Evolutionary conservation across 2,797 vertebrate genomes (phyloP), one percentile per base, ranked within the genome.

Genomic region (Basileuterus tristriatus): DNA sequence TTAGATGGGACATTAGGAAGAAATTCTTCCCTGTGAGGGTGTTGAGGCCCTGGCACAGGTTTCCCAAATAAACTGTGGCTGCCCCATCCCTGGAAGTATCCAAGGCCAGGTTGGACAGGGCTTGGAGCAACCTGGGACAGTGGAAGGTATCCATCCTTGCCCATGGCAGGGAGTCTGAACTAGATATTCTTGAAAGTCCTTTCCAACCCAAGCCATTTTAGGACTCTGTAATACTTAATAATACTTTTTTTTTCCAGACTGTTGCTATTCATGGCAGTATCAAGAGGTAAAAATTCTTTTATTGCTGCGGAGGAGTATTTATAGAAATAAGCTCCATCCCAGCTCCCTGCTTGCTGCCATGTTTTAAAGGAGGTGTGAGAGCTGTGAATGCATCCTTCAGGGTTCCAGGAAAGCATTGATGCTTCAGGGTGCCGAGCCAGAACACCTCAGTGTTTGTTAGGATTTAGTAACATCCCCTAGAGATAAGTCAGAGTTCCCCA

Each of bases 351-450:
- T 44, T 68, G 63, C 69, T 91, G 59, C 81, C 83, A 39, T 86
- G 59, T 58, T 96, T 74, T 47, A 68, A 32, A 41, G 82, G 89
- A 90, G 81, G 90, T 94, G 93, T 77, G 88, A 93, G 84, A 90
- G 83, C 89, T 90, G 90, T 44, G 87, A 89, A 39, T 16, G 60
- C 49, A 34, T 89, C 93, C 63, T 83, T 92, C 77, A 79, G 70
- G 49, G 41, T 64, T 92, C 74, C 59, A 68, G 81, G 55, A 22
- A 70, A 64, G 71, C 71, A 34, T 11, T 55, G 36, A 47, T 88
- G 22, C 30, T 68, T 71, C 32, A 17, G 16, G 53, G 60, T 29
- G 15, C 50, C 55, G 68, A 89, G 75, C 92, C 82, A 91, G 55
- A 79, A 67, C 34, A 93, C 87, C 84, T 89, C 84, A 46, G 39